Evolutionary conservation across 2,113 vertebrate genomes (phyloP).

Genomic region (Camelus bactrianus): DNA sequence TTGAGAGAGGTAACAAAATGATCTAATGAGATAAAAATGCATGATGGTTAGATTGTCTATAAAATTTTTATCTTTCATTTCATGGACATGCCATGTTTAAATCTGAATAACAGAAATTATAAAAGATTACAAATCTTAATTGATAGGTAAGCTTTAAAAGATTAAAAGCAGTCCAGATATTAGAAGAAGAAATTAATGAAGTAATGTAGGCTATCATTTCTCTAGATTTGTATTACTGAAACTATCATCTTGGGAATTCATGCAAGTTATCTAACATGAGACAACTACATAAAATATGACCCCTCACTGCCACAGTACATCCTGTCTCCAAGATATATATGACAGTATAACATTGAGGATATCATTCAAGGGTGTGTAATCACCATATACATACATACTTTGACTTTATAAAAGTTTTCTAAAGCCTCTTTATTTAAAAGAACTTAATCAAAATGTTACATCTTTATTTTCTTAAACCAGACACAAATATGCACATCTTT

Average conservation of each 20-base stretch:
- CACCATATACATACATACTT: conserved; percentile 88
- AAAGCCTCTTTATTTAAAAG: conserved; percentile 94
- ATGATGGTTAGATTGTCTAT: background rate
- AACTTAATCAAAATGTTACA: conserved; percentile 95
- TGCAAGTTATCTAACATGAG: conserved; percentile 86
- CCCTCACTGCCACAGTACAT: conserved; percentile 87
- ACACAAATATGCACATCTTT: conserved; percentile 88
- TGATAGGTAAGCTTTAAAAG: conserved; percentile 54
- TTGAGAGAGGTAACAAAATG: background rate
- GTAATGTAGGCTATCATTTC: conserved; percentile 85
- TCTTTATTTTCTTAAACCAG: conserved; percentile 93
- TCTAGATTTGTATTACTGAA: conserved; percentile 88
- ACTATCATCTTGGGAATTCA: conserved; percentile 86
- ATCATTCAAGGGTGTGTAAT: conserved; percentile 89
- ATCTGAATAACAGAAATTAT: conserved; percentile 34
- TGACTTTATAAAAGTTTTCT: conserved; percentile 92
- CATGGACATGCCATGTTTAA: conserved; percentile 5
- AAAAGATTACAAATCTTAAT: conserved; percentile 65
- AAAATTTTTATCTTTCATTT: conserved; percentile 56
- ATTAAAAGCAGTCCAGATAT: conserved; percentile 39
- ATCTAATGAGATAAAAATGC: conserved; percentile 25
- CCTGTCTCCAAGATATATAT: conserved; percentile 86
- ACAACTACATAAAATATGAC: conserved; percentile 87
- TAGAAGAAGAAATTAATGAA: conserved; percentile 76
- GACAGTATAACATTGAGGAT: conserved; percentile 88